Conservation (phyloP, 2,113 vertebrate species). For the Semnornis frantzii region DNA sequence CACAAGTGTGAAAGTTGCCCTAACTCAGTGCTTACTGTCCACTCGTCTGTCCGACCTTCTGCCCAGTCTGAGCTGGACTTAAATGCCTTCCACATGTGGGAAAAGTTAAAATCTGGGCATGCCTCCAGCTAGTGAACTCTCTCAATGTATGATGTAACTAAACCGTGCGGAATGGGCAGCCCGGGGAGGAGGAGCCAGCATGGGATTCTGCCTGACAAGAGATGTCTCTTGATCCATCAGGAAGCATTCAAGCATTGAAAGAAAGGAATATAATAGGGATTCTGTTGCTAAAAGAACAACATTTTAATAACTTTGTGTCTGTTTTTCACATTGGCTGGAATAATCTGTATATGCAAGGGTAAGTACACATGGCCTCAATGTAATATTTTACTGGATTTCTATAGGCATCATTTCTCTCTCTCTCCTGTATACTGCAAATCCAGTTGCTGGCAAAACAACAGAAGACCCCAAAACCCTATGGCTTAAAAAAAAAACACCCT, state of each 20-base stretch:
- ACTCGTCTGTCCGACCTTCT: neutral
- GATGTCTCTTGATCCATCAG: neutral
- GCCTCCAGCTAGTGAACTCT: conserved; percentile 52
- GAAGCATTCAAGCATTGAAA: neutral
- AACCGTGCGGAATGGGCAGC: neutral
- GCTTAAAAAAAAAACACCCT: neutral
- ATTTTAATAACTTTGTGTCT: neutral
- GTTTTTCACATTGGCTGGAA: neutral
- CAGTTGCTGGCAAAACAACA: neutral
- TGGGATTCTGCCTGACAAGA: neutral
- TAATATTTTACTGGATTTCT: neutral
- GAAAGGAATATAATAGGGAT: neutral
- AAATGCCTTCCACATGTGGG: conserved; percentile 63
- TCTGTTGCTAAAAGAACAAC: neutral
- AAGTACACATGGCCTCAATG: neutral
- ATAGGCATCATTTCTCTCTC: neutral
- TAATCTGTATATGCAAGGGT: neutral
- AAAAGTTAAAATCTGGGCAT: conserved; percentile 47
- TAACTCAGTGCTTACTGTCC: neutral
- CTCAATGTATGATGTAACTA: conserved; percentile 12
- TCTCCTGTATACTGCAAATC: neutral
- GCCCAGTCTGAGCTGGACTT: neutral
- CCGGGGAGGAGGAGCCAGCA: neutral
- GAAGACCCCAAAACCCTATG: too few species aligned
- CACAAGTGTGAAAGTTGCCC: neutral